These are phyloP conservation scores for Drosophila lini DNA, from an alignment of 1,140 invertebrate genomes.

Conservation along the genomic window DNA sequence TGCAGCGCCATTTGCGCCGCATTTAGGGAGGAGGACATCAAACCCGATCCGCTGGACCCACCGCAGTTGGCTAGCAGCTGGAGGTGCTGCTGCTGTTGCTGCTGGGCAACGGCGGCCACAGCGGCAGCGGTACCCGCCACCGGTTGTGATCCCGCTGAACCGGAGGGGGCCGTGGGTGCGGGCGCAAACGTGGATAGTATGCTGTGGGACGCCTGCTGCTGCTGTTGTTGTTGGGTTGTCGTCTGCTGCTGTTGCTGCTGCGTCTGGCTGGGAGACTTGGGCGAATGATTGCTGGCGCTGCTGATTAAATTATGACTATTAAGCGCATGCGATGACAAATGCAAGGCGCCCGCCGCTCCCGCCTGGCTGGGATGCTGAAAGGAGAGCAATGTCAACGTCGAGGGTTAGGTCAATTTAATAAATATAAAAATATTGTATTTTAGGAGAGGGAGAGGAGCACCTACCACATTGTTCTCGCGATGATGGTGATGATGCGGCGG, in stretches of 20 bases:
- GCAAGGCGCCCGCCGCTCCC: constrained; percentile 65
- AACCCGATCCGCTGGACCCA: constrained; percentile 60
- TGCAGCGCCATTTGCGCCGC: constrained; percentile 71
- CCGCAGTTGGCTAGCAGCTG: constrained; percentile 70
- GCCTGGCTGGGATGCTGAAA: constrained; percentile 67
- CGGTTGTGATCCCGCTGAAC: constrained; percentile 25
- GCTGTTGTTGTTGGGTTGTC: constrained; percentile 49
- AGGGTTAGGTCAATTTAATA: constrained; percentile 9
- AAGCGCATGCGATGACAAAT: constrained; percentile 83
- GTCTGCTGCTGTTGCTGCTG: constrained; percentile 67
- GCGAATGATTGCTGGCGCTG: constrained; percentile 79
- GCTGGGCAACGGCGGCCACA: constrained; percentile 78
- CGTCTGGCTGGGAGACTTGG: constrained; percentile 83
- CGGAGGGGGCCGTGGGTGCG: constrained; percentile 47
- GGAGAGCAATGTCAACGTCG: constrained; percentile 28
- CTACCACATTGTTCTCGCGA: constrained; percentile 78
- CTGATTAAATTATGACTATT: constrained; percentile 84
- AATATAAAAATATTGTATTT: background rate
- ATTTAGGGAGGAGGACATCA: constrained; percentile 83
- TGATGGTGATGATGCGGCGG: constrained; percentile 81
- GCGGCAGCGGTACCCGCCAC: constrained; percentile 67
- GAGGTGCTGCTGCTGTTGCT: constrained; percentile 80
- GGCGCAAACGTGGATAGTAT: constrained; percentile 72
- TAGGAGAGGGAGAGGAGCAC: background rate
- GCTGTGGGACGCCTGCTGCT: constrained; percentile 41